These are phyloP conservation scores for Halyomorpha halys DNA, from an alignment of 1,140 invertebrate genomes.

Conservation along the genomic window DNA sequence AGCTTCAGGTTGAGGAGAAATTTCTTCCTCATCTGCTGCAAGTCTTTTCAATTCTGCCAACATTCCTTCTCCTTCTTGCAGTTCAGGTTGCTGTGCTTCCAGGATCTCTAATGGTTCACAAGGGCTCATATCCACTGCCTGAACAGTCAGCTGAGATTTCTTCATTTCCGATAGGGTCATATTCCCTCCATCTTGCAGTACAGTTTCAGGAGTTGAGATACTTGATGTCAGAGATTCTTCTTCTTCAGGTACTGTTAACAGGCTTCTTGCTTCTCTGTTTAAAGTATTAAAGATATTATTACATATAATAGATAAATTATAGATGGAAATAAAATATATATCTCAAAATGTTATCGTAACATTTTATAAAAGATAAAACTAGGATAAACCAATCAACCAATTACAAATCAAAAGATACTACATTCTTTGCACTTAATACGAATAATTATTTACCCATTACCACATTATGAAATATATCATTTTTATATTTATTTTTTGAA, in stretches of 20 bases:
- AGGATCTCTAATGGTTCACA: not conserved
- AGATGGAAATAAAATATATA: too few species aligned
- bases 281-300: too few species aligned
- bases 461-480: too few species aligned
- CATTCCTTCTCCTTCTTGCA: conserved; percentile 1
- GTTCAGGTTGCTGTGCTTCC: conserved; percentile 1
- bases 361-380: too few species aligned
- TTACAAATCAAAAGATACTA: too few species aligned
- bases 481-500: too few species aligned
- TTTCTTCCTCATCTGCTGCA: conserved; percentile 29
- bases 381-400: too few species aligned
- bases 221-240: conserved; percentile 54
- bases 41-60: conserved; percentile 57
- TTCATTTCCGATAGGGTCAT: not conserved
- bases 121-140: not conserved
- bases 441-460: too few species aligned
- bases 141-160: not conserved
- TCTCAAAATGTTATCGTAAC: too few species aligned
- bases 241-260: conserved; percentile 52
- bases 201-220: conserved; percentile 49
- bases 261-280: conserved; percentile 33
- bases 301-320: too few species aligned
- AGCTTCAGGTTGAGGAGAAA: conserved; percentile 19
- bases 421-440: too few species aligned
- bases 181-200: not conserved